phyloP scores from a whole-genome alignment of 2,113 vertebrate genomes.

The Tachycineta bicolor region DNA sequence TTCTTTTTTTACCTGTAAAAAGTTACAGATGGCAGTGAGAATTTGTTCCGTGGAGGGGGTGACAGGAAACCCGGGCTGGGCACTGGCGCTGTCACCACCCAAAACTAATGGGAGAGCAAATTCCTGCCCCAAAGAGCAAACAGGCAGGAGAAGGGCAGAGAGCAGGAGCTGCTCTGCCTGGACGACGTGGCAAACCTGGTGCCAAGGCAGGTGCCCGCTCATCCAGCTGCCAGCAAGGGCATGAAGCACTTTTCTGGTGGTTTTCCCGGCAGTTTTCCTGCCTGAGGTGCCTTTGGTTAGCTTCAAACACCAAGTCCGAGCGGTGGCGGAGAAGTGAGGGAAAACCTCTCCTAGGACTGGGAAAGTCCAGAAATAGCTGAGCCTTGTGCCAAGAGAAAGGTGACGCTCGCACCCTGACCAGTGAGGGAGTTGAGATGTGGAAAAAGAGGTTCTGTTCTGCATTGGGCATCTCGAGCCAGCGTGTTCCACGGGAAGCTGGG shows the following conservation, averaged over 20 bases:
- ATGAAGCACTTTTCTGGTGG: background rate
- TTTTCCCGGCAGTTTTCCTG: background rate
- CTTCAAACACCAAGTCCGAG: background rate
- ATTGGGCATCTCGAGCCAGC: rapidly evolving
- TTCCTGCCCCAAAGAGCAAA: background rate
- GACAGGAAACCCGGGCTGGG: background rate
- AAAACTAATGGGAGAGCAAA: background rate
- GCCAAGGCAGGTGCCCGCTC: background rate
- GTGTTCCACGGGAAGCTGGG: background rate
- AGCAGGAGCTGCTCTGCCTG: background rate
- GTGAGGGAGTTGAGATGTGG: background rate
- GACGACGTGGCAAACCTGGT: rapidly evolving
- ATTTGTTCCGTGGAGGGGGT: background rate
- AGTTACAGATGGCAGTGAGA: background rate
- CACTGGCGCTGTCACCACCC: background rate
- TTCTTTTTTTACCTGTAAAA: background rate
- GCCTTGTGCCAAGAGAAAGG: background rate
- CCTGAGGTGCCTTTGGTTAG: background rate
- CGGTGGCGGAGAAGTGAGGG: background rate
- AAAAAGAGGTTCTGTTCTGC: background rate
- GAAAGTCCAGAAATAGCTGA: background rate
- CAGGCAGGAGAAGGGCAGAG: background rate
- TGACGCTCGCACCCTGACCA: rapidly evolving
- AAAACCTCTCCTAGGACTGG: background rate
- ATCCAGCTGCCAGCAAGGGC: background rate